Evolutionary conservation across 2,113 vertebrate species (phyloP), one percentile per base, ranked within the genome.

Genomic region (Riparia riparia): DNA sequence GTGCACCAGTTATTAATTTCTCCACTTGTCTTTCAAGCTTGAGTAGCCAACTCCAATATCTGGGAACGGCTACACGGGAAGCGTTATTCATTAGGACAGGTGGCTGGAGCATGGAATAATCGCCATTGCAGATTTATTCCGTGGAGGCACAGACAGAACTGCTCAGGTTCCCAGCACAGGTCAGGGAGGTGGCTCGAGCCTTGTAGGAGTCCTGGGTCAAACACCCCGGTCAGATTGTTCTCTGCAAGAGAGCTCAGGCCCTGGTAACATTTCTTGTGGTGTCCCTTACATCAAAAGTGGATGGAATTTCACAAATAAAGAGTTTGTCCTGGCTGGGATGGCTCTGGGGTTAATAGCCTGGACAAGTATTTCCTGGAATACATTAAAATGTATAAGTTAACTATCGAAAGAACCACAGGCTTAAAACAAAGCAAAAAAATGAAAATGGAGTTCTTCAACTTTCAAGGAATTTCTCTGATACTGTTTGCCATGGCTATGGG

Each of bases 21-120:
- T 79, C 66, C 57, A 49, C 88, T 93, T 76, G 78, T 94, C 94
- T 96, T 96, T 95, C 92, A 94, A 82, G 95, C 92, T 90, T 82
- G 90, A 97, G 87, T 90, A 84, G 74, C 57, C 89, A 85, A 37
- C 78, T 93, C 87, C 82, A 93, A 31, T 94, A 65, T 82, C 94
- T 91, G 63, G 49, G 54, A 84, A 57, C 0, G 28, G 87, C 84
- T 72, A 10, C 81, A 8, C 21, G 44, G 78, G 84, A 82, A 87
- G 66, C 0, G 24, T 93, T 91, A 74, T 56, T 94, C 84, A 79
- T 83, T 53, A 76, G 90, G 78, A 85, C 87, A 85, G 73, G 95
- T 87, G 90, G 84, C 88, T 95, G 0, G 3, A 68, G 65, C 84
- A 44, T 12, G 81, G 95, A 56, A 29, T 89, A 64, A 89, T 93